Evolutionary conservation across 2,888 invertebrate genomes (phyloP).

Genomic region (Cantharis lateralis): DNA sequence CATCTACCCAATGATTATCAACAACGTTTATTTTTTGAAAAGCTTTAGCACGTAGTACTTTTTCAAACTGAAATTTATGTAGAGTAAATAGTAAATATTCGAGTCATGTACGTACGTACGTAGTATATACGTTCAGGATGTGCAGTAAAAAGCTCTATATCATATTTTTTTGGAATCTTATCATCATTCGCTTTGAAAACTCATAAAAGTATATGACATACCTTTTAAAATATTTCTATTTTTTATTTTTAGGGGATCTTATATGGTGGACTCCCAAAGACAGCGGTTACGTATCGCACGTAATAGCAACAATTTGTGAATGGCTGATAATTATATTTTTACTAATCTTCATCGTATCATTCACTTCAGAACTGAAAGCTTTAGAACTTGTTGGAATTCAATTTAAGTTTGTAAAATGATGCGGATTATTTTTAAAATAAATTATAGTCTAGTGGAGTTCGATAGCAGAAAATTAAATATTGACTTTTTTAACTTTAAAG

Average conservation of each 20-base stretch:
- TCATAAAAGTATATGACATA: neutral
- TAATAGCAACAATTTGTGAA: conserved; percentile 22
- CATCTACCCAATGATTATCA: neutral
- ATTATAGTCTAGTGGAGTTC: neutral
- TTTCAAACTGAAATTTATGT: neutral
- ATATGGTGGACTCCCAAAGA: conserved; percentile 26
- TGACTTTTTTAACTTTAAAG: neutral
- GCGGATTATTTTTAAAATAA: neutral
- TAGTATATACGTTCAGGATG: neutral
- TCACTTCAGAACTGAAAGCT: conserved; percentile 13
- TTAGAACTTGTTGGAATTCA: conserved; percentile 14
- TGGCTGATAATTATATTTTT: conserved; percentile 21
- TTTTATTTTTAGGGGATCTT: conserved; percentile 13
- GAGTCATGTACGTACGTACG: neutral
- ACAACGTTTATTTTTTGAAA: neutral
- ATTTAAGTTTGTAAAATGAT: conserved; percentile 5
- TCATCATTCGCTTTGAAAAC: neutral
- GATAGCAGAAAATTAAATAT: neutral
- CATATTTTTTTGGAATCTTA: neutral
- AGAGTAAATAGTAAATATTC: neutral
- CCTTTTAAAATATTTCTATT: neutral
- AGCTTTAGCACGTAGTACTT: neutral
- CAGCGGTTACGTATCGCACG: conserved; percentile 14
- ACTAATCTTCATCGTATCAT: conserved; percentile 11
- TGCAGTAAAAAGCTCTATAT: neutral